Percentiles rank a stretch among this genome's conserved stretches.
These are phyloP conservation scores for Drosophila nr. perissopoda DNA, from an alignment of 2,888 invertebrate genomes.

Conservation along the genomic window DNA sequence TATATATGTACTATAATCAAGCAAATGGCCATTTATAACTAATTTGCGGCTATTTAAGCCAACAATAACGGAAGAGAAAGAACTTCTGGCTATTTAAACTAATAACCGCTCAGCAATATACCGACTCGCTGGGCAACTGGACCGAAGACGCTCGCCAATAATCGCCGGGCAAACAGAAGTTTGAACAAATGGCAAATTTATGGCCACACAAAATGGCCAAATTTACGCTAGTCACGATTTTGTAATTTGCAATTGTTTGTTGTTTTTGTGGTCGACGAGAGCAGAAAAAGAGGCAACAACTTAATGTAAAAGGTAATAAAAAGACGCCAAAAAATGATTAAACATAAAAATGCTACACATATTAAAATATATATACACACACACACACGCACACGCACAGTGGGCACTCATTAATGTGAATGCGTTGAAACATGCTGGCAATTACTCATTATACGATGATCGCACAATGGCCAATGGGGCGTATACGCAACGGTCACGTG, in stretches of 20 bases:
- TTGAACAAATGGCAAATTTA: slow-evolving; percentile 66
- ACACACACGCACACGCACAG: slow-evolving; percentile 33
- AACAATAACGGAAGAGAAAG: slow-evolving; percentile 32
- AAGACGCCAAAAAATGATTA: slow-evolving; percentile 73
- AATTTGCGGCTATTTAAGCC: slow-evolving; percentile 54
- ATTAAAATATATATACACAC: slow-evolving; percentile 35
- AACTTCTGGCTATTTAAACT: slow-evolving; percentile 67
- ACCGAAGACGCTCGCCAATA: slow-evolving; percentile 36
- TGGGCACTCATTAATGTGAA: slow-evolving; percentile 71
- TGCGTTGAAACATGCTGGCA: slow-evolving; percentile 77
- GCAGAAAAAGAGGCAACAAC: slow-evolving; percentile 49
- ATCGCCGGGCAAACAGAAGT: slow-evolving; percentile 20
- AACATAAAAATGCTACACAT: slow-evolving; percentile 72
- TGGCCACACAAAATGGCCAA: slow-evolving; percentile 63
- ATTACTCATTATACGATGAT: slow-evolving; percentile 82
- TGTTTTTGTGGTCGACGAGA: slow-evolving; percentile 21
- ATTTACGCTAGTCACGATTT: slow-evolving; percentile 81
- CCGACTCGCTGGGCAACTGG: slow-evolving; percentile 32
- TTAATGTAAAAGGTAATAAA: slow-evolving; percentile 69
- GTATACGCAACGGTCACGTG: slow-evolving; percentile 68
- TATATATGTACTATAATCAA: background rate
- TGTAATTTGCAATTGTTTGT: slow-evolving; percentile 73
- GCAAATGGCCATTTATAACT: slow-evolving; percentile 32
- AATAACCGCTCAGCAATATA: slow-evolving; percentile 63
- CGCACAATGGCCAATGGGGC: slow-evolving; percentile 67